phyloP scores from a whole-genome alignment of 2,113 vertebrate species.

The Sitta europaea region DNA sequence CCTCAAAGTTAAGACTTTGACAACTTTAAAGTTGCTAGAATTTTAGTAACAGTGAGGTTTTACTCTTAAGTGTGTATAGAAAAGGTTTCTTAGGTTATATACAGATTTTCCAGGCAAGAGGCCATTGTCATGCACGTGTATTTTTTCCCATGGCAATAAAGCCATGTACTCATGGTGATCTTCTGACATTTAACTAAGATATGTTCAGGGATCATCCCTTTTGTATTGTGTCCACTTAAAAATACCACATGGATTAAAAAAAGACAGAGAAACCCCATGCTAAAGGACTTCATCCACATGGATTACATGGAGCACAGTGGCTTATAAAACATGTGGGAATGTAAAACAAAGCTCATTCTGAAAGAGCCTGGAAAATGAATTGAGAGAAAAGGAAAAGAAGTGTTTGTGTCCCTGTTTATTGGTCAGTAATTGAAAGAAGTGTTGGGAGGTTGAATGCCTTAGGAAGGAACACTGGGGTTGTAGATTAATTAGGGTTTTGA shows the following conservation, averaged over 20 bases:
- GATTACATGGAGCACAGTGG: rapidly evolving
- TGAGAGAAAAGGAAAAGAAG: background rate
- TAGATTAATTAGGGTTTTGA: background rate
- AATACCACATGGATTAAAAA: background rate
- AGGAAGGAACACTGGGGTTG: rapidly evolving
- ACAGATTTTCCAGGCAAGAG: background rate
- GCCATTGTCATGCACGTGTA: rapidly evolving
- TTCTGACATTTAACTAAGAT: background rate
- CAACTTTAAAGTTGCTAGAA: background rate
- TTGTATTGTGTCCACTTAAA: background rate
- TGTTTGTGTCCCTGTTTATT: rapidly evolving
- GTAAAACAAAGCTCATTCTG: background rate
- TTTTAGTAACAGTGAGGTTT: background rate
- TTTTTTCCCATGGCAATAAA: background rate
- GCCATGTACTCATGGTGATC: rapidly evolving
- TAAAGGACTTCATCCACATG: background rate
- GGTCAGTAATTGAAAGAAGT: background rate
- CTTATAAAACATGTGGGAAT: background rate
- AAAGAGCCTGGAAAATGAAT: background rate
- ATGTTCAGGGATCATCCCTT: rapidly evolving
- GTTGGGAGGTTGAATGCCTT: background rate
- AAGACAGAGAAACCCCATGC: background rate
- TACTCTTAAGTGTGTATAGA: background rate
- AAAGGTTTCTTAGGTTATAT: background rate
- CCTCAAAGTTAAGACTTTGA: background rate